phyloP scores from a whole-genome alignment of 2,113 vertebrate species.

The Lepisosteus osseus region DNA sequence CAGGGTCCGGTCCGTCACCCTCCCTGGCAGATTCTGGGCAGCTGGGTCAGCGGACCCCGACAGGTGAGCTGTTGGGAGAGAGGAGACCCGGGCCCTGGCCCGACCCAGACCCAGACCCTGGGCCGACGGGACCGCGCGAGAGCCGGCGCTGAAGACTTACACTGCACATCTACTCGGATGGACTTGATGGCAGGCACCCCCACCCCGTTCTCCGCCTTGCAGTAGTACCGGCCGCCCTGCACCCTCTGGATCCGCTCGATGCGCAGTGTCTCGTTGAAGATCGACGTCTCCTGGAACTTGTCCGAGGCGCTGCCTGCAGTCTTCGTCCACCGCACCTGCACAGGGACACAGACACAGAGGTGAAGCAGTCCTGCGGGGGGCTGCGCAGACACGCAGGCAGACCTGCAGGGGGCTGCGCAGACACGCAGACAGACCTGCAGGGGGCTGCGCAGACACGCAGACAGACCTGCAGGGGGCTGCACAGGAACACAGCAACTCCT shows the following conservation, averaged over 20 bases:
- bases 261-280: constrained; percentile 93
- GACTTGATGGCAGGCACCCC: constrained; percentile 98
- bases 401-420: constrained; percentile 7
- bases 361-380: neutral
- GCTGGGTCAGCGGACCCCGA: neutral
- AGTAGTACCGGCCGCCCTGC: constrained; percentile 97
- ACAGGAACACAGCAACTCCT: too few species aligned
- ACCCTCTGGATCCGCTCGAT: constrained; percentile 88
- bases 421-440: constrained; percentile 25
- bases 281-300: constrained; percentile 96
- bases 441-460: neutral
- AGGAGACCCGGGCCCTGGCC: neutral
- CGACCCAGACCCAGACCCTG: constrained; percentile 58
- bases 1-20: too few species aligned
- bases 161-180: constrained; percentile 99
- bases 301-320: constrained; percentile 92
- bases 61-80: neutral
- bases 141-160: constrained; percentile 77
- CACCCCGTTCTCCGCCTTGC: constrained; percentile 98
- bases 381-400: constrained; percentile 18
- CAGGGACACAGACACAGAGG: constrained; percentile 2
- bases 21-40: neutral
- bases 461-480: too few species aligned
- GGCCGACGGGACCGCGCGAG: constrained; percentile 67
- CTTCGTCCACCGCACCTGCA: constrained; percentile 95